These are phyloP conservation scores for Cyanocitta stelleri DNA, from an alignment of 2,113 vertebrate genomes.

Conservation along the genomic window DNA sequence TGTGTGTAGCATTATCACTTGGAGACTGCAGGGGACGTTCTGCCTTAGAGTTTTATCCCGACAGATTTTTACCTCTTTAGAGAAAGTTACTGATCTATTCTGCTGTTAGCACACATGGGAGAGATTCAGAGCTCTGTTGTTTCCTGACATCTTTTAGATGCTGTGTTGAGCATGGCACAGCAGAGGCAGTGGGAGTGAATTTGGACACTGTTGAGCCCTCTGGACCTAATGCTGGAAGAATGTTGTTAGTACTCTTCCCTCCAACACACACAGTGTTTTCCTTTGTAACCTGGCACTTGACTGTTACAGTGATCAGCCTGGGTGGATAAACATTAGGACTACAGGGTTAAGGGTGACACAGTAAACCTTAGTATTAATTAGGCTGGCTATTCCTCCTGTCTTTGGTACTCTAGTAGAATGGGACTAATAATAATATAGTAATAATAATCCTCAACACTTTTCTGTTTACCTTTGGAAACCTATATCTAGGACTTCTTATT, in stretches of 20 bases:
- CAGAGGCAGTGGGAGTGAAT: neutral
- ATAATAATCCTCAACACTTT: neutral
- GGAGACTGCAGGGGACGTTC: neutral
- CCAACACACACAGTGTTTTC: neutral
- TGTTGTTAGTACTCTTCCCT: neutral
- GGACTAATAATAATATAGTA: neutral
- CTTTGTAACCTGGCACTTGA: neutral
- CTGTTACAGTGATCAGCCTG: neutral
- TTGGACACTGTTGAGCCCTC: neutral
- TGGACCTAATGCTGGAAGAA: neutral
- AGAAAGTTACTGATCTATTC: neutral
- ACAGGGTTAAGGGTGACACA: neutral
- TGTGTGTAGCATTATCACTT: neutral
- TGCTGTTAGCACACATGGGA: neutral
- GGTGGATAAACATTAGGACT: neutral
- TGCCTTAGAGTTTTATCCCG: neutral
- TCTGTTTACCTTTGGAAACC: neutral
- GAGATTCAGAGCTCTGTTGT: neutral
- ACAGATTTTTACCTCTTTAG: neutral
- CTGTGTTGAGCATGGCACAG: neutral
- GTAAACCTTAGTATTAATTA: neutral
- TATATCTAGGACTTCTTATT: neutral
- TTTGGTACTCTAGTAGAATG: neutral
- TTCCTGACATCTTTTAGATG: neutral
- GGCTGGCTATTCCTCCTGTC: neutral